These are phyloP conservation scores for Balaeniceps rex DNA, from an alignment of 2,113 vertebrate species.

Conservation along the genomic window DNA sequence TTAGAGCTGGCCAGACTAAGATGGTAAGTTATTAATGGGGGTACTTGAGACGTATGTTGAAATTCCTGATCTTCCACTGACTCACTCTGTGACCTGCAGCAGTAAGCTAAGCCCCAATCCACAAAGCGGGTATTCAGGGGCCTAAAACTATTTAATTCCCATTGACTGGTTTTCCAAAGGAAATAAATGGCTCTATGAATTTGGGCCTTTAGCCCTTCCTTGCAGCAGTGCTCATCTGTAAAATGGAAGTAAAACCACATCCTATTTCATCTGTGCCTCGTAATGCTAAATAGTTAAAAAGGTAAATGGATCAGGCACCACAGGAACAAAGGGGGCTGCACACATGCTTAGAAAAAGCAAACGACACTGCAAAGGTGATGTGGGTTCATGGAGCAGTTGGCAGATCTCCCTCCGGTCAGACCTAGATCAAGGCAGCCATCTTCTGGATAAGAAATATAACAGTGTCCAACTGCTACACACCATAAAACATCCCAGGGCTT, in stretches of 20 bases:
- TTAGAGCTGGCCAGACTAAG: background rate
- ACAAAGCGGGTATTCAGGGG: background rate
- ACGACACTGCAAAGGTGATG: background rate
- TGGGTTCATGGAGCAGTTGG: accelerated
- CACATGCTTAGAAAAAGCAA: background rate
- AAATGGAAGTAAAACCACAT: background rate
- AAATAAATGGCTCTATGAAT: background rate
- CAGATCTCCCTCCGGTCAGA: background rate
- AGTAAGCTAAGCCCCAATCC: background rate
- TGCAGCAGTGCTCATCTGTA: background rate
- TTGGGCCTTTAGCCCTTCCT: background rate
- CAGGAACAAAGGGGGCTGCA: background rate
- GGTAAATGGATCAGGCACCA: background rate
- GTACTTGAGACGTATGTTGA: background rate
- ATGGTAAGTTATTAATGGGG: background rate
- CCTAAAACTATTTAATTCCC: slow-evolving; percentile 33
- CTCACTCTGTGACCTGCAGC: background rate
- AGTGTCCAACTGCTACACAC: accelerated
- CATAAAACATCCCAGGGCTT: background rate
- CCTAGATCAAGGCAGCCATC: background rate
- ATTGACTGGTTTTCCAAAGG: slow-evolving; percentile 20
- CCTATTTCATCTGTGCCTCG: background rate
- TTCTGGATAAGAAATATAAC: background rate
- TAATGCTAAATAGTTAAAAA: background rate
- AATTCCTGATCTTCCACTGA: background rate